These are phyloP conservation scores for Apostichopus japonicus DNA, from an alignment of 35 echinoderm and acorn worm species.

Conservation along the genomic window DNA sequence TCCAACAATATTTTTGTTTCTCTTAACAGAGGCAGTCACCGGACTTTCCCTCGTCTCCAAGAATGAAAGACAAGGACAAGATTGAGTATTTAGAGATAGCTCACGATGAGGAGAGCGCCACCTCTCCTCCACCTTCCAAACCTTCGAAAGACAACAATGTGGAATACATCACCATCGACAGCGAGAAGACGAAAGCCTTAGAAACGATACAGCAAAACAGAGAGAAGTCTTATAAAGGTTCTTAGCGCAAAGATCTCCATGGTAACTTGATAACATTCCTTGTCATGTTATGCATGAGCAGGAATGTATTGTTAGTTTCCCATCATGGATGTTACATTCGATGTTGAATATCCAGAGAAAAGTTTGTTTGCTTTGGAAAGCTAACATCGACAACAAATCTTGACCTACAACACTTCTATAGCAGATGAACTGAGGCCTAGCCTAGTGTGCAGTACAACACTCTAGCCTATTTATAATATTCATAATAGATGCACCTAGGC, in stretches of 20 bases:
- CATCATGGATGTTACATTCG: too few species aligned
- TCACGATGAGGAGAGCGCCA: slow-evolving; percentile 62
- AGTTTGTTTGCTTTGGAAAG: too few species aligned
- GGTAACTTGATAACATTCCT: too few species aligned
- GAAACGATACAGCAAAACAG: slow-evolving; percentile 57
- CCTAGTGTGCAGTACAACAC: too few species aligned
- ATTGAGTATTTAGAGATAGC: slow-evolving; percentile 81
- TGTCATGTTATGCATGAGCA: too few species aligned
- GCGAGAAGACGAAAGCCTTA: slow-evolving; percentile 74
- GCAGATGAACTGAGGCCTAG: too few species aligned
- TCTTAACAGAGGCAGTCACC: slow-evolving; percentile 17
- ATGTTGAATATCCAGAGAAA: too few species aligned
- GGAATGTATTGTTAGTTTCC: too few species aligned
- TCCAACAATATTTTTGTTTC: neutral
- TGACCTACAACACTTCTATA: too few species aligned
- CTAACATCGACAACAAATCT: too few species aligned
- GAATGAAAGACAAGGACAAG: slow-evolving; percentile 37
- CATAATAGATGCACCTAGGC: too few species aligned
- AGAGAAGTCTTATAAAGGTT: slow-evolving; percentile 65
- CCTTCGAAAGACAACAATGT: slow-evolving; percentile 62
- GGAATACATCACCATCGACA: slow-evolving; percentile 71
- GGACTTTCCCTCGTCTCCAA: slow-evolving; percentile 24
- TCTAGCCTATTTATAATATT: too few species aligned
- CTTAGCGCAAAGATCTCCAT: neutral
- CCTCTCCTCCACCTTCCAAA: slow-evolving; percentile 26